Percentiles rank a stretch among this genome's conserved stretches.
These are phyloP conservation scores for Ceriagrion tenellum DNA, from an alignment of 2,888 invertebrate species.

Conservation along the genomic window DNA sequence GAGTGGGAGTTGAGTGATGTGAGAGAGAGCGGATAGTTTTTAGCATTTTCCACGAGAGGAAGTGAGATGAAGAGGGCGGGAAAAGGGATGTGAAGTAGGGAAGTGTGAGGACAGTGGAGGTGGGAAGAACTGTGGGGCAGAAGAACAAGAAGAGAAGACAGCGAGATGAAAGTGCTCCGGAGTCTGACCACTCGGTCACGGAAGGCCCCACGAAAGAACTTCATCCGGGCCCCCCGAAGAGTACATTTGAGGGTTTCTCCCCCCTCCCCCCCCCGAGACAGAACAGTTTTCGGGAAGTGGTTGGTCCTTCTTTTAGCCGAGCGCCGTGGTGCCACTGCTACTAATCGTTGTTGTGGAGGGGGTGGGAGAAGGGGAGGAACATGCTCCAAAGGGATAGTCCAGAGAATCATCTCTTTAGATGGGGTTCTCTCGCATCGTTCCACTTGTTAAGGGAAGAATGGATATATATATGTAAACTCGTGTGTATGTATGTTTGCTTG, in stretches of 20 bases:
- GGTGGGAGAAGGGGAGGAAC: neutral
- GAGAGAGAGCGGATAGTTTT: neutral
- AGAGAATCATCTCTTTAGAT: neutral
- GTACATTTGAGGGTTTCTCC: neutral
- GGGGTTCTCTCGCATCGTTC: neutral
- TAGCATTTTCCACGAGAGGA: neutral
- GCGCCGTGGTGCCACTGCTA: neutral
- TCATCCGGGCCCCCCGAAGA: no score
- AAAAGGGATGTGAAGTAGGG: neutral
- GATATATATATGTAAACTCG: neutral
- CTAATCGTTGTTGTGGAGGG: no score
- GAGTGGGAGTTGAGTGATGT: constrained; percentile 23
- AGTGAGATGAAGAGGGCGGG: neutral
- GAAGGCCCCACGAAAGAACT: neutral
- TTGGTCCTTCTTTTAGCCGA: neutral
- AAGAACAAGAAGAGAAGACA: neutral
- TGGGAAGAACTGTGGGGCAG: neutral
- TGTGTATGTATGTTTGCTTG: neutral
- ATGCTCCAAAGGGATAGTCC: neutral
- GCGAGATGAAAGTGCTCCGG: neutral
- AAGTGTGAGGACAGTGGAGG: neutral
- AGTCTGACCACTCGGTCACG: neutral
- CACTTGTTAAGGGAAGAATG: neutral
- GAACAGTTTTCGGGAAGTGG: neutral
- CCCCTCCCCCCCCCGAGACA: neutral